These are phyloP conservation scores for Pocillopora meandrina DNA, from an alignment of 92 coral and sea anemone species.

Conservation along the genomic window DNA sequence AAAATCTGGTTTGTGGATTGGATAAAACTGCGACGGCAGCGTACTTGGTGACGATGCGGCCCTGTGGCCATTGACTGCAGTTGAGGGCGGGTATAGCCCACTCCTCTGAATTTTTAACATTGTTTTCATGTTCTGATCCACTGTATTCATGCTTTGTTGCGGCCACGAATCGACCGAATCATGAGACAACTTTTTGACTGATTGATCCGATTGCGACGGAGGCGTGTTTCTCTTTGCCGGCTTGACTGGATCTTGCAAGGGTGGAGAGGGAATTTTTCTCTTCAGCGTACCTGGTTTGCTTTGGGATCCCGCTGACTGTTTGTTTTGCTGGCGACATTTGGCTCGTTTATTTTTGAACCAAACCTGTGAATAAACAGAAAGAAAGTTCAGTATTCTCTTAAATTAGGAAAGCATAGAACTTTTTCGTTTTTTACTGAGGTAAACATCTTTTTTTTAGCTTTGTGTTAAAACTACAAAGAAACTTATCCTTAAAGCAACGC, in stretches of 20 bases:
- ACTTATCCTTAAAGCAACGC: too few relatives aligned
- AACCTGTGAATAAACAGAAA: constrained; percentile 52
- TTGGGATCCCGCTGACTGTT: constrained; percentile 67
- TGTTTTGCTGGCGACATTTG: constrained; percentile 86
- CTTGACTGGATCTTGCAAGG: constrained; percentile 14
- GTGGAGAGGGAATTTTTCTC: constrained; percentile 39
- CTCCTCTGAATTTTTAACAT: constrained; percentile 21
- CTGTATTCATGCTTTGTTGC: constrained; percentile 8
- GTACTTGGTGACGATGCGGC: constrained; percentile 8
- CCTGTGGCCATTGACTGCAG: constrained; percentile 16
- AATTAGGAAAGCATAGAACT: too few relatives aligned
- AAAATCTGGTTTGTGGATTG: constrained; percentile 18
- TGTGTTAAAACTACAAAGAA: too few relatives aligned
- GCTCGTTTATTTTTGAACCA: constrained; percentile 99
- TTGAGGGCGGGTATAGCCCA: constrained; percentile 10
- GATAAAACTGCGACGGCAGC: neutral
- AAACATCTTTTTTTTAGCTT: too few relatives aligned
- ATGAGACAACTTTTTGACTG: constrained; percentile 3
- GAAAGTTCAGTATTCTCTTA: too few relatives aligned
- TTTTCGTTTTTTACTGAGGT: too few relatives aligned
- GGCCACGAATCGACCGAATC: constrained; percentile 16
- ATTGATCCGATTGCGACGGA: neutral
- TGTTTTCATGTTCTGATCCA: constrained; percentile 25
- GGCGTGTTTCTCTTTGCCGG: constrained; percentile 11
- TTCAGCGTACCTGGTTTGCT: constrained; percentile 67